Base-by-base conservation (phyloP, 2,113 vertebrate species). In the crab-eating macaque (Macaca fascicularis) region DNA sequence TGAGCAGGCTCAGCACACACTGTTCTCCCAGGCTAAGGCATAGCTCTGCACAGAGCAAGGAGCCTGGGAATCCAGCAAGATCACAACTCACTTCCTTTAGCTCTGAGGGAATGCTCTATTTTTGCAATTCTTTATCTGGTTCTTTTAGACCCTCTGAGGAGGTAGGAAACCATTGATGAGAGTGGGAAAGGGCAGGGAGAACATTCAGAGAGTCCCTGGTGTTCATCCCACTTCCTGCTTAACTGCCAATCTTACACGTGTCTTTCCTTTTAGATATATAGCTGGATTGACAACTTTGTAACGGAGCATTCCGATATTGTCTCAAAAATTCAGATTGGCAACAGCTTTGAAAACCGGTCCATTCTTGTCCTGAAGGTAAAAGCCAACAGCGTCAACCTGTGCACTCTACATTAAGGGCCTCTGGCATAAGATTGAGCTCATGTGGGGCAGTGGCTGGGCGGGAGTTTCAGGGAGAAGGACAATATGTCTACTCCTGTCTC, bases 321-420 rank as follows among this genome's bases (percentile, higher is more conserved):
- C 92, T 99, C 99, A 98, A 99, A 99, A 98, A 81, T 99, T 32
- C 98, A 98, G 97, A 99, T 99, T 0, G 99, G 99, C 88, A 83
- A 97, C 86, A 99, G 99, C 97, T 99, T 99, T 2, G 98, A 99
- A 98, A 98, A 99, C 0, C 98, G 99, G 7, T 97, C 99, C 52
- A 98, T 99, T 55, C 98, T 99, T 0, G 98, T 99, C 83, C 99
- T 99, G 61, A 99, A 99, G 99, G 99, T 99, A 98, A 93, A 52
- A 0, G 0, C 45, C 55, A 20, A 1, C 1, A 1, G 76, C 5
- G n/a, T 30, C 80, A 76, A 55, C 55, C n/a, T 1, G 11, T 5
- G 12, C n/a, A 70, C 52, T 6, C 8, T 25, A 23, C 6, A 48
- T 32, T 13, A 64, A 92, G 25, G 52, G 8, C 55, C 59, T 86